phyloP scores from a whole-genome alignment of 1,140 invertebrate species.

The Hydropsyche tenuis region DNA sequence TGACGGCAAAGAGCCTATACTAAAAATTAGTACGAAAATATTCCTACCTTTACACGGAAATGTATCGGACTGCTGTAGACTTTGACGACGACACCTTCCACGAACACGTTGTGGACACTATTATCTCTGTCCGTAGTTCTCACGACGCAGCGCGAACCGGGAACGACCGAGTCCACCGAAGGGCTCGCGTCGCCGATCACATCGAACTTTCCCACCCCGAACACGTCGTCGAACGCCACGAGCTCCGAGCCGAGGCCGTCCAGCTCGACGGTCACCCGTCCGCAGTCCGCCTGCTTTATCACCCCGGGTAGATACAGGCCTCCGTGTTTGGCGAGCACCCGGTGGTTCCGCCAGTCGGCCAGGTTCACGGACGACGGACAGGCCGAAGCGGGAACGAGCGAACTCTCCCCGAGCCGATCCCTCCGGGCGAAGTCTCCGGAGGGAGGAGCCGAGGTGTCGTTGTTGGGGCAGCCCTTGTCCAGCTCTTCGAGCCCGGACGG shows the following conservation, averaged over 20 bases:
- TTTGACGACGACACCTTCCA: slow-evolving; percentile 82
- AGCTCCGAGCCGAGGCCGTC: slow-evolving; percentile 68
- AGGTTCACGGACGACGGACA: slow-evolving; percentile 75
- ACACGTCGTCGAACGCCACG: slow-evolving; percentile 71
- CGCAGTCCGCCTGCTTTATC: slow-evolving; percentile 66
- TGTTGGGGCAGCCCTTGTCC: slow-evolving; percentile 56
- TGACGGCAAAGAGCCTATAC: too few relatives aligned
- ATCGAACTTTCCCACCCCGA: slow-evolving; percentile 81
- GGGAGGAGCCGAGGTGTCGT: slow-evolving; percentile 54
- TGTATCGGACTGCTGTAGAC: slow-evolving; percentile 72
- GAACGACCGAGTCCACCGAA: slow-evolving; percentile 73
- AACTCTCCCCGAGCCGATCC: too few relatives aligned
- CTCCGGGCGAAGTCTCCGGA: slow-evolving; percentile 50
- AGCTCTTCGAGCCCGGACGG: slow-evolving; percentile 80
- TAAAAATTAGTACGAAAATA: neutral
- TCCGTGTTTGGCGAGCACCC: slow-evolving; percentile 85
- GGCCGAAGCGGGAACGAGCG: slow-evolving; percentile 51
- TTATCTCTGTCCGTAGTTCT: slow-evolving; percentile 60
- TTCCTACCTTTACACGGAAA: slow-evolving; percentile 77
- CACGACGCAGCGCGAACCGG: slow-evolving; percentile 65
- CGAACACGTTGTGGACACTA: slow-evolving; percentile 70
- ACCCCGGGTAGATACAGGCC: slow-evolving; percentile 84
- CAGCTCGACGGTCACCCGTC: slow-evolving; percentile 75
- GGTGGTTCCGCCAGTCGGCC: slow-evolving; percentile 88
- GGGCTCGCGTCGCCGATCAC: slow-evolving; percentile 94